Base-by-base conservation (phyloP, 2,888 invertebrate species). In the Pammene aurita region DNA sequence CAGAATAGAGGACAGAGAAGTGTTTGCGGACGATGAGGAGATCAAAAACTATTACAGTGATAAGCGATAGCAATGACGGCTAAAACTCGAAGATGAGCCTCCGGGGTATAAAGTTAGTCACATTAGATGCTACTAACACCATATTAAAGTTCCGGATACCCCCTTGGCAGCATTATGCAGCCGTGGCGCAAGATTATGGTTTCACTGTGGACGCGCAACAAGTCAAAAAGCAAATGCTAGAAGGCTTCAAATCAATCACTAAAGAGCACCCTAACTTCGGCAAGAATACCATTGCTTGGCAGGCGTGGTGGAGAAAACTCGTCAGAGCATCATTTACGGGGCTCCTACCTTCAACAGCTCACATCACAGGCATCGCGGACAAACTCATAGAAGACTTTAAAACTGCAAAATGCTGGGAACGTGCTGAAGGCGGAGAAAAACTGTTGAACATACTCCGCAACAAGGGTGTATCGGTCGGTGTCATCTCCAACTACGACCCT, bases 401-500 rank as follows among this genome's bases (percentile, higher is more conserved):
- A 79, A 96, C 96, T 0, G 87, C 93, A 0, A 93, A 94, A 67
- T 96, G 96, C 79, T 98, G 98, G 97, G 92, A 94, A 77, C 70
- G 80, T 10, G 94, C 94, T 74, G 93, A 95, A 56, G 96, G 96
- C 14, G 93, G 94, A 26, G 80, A 93, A 10, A 94, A 94, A 67
- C 86, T 97, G n/a, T 88, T 97, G 0, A 86, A 94, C 34, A 92
- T 93, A 71, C 84, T 97, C 7, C 89, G 86, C 71, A 81, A 83
- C 11, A 87, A 84, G 65, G 85, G 86, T 34, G 78, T 94, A 13
- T 77, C 83, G 7, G 75, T 97, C 54, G 98, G 97, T 4, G 94
- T 97, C 0, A 95, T 98, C 74, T 97, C 98, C 7, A 98, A 98
- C 87, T 97, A 96, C 88, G 98, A 98, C 89, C 96, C 97, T 41